Conservation (phyloP, 1,140 invertebrate genomes). For the Anthonomus grandis region DNA sequence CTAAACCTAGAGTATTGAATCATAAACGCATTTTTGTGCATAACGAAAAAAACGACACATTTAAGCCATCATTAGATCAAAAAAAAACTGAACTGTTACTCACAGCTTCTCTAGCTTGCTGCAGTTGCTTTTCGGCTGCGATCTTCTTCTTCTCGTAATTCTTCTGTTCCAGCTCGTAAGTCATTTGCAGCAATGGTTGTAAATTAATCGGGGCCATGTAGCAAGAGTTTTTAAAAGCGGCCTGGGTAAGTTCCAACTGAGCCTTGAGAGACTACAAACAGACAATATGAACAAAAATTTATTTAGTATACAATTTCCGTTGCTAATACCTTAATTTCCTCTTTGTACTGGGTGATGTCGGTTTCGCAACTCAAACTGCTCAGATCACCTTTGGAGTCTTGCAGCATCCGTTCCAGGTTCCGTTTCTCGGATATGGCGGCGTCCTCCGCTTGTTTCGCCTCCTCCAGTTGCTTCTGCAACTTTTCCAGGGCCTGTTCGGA, state of each 20-base stretch:
- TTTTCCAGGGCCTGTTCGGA: constrained; percentile 83
- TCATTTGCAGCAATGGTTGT: constrained; percentile 91
- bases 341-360: constrained; percentile 77
- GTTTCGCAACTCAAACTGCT: constrained; percentile 73
- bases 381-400: constrained; percentile 62
- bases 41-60: too few relatives aligned
- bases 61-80: too few relatives aligned
- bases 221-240: constrained; percentile 81
- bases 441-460: constrained; percentile 63
- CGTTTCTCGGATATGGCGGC: constrained; percentile 76
- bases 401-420: constrained; percentile 72
- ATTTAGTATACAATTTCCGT: background rate
- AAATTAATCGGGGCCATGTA: constrained; percentile 84
- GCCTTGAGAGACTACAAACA: constrained; percentile 64
- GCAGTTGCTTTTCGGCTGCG: constrained; percentile 79
- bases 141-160: constrained; percentile 82
- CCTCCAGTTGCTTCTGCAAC: constrained; percentile 70
- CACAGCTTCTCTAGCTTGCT: constrained; percentile 84
- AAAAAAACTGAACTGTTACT: constrained; percentile 43
- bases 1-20: too few relatives aligned
- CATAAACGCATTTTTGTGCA: too few relatives aligned
- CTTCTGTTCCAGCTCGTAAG: constrained; percentile 90
- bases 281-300: background rate
- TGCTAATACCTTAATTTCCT: constrained; percentile 69
- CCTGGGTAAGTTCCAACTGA: constrained; percentile 81